phyloP scores from a whole-genome alignment of 2,113 vertebrate species.

The Parus major region DNA sequence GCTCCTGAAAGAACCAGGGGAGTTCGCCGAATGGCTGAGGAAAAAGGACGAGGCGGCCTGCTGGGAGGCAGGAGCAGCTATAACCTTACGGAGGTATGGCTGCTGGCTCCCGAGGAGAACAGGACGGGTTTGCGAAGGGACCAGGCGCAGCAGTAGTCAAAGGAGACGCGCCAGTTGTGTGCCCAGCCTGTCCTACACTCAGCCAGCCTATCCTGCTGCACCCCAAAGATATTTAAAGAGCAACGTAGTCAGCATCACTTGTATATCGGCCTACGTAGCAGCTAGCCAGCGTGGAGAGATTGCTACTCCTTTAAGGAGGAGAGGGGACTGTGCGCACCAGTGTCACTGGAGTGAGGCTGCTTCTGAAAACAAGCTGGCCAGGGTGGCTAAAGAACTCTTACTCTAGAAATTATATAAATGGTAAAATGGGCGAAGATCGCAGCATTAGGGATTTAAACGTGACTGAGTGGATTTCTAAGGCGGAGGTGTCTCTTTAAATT shows the following conservation, averaged over 20 bases:
- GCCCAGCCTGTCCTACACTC: not conserved
- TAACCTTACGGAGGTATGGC: not conserved
- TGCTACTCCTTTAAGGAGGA: not conserved
- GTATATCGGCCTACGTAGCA: not conserved
- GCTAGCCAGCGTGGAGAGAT: not conserved
- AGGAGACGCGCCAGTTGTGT: not conserved
- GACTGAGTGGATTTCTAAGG: not conserved
- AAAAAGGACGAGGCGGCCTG: not conserved
- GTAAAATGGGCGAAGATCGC: not conserved
- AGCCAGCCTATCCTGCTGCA: not conserved
- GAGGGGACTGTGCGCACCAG: rapidly evolving
- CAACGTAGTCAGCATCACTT: not conserved
- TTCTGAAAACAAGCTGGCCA: not conserved
- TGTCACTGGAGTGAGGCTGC: rapidly evolving
- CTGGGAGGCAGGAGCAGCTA: not conserved
- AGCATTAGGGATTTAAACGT: rapidly evolving
- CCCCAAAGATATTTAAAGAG: not conserved
- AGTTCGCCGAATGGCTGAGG: not conserved
- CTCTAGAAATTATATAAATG: not conserved
- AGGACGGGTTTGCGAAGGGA: not conserved
- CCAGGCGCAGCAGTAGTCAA: not conserved
- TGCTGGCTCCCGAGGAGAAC: not conserved
- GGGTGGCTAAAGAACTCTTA: not conserved
- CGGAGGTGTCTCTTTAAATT: not conserved
- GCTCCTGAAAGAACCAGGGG: not conserved